Evolutionary conservation across 2,888 invertebrate genomes (phyloP).

Genomic region (Tiliacea citrago): DNA sequence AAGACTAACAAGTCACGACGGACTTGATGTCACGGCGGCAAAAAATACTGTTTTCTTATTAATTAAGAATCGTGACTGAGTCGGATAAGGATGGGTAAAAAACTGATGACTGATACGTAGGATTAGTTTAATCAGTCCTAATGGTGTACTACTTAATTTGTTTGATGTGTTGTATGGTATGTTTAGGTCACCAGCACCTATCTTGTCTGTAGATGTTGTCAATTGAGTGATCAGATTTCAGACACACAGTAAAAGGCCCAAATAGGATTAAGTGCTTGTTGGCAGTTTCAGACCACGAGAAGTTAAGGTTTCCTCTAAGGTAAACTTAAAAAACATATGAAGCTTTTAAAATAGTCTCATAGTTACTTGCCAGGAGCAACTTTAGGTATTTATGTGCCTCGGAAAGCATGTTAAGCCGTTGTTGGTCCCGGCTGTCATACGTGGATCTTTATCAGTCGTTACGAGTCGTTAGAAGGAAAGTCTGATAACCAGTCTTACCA

Average conservation of each 20-base stretch:
- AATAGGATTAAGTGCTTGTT: too few species aligned
- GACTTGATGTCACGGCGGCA: slow-evolving; percentile 65
- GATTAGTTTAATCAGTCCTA: slow-evolving; percentile 20
- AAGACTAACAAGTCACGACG: slow-evolving; percentile 73
- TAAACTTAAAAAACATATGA: background rate
- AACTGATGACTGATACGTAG: slow-evolving; percentile 37
- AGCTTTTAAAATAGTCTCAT: background rate
- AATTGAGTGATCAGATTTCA: background rate
- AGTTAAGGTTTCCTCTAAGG: background rate
- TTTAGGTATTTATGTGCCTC: background rate
- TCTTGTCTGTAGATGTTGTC: background rate
- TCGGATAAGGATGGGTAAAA: slow-evolving; percentile 53
- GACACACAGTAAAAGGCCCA: background rate
- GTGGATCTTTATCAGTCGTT: too few species aligned
- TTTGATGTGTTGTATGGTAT: background rate
- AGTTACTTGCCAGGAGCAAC: background rate
- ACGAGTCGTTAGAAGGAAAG: too few species aligned
- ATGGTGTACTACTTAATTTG: slow-evolving; percentile 3
- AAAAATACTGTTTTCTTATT: slow-evolving; percentile 67
- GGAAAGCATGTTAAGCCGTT: too few species aligned
- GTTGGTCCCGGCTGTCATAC: too few species aligned
- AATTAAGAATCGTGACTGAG: slow-evolving; percentile 66
- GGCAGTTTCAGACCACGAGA: too few species aligned
- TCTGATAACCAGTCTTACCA: too few species aligned
- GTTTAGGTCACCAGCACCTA: background rate